phyloP scores from a whole-genome alignment of 1,140 invertebrate species.

The Popillia japonica region DNA sequence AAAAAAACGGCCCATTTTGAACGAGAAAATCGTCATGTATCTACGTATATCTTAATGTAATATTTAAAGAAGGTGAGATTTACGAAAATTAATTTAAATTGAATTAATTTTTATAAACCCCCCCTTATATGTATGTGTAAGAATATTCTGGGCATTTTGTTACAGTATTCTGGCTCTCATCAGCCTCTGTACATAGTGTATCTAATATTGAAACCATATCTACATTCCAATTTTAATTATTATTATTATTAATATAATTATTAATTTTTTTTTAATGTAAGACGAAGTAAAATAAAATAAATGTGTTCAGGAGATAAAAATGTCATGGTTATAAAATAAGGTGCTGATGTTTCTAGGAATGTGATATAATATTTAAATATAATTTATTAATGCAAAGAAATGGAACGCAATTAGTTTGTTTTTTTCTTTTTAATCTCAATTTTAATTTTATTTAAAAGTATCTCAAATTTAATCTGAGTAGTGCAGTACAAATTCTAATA shows the following conservation, averaged over 20 bases:
- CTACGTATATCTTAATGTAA: too few relatives aligned
- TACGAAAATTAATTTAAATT: too few relatives aligned
- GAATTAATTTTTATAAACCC: too few relatives aligned
- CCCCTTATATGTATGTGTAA: too few relatives aligned
- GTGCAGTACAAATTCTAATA: slow-evolving; percentile 16
- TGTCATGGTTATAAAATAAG: slow-evolving; percentile 51
- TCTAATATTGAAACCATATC: slow-evolving; percentile 43
- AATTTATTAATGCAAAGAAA: slow-evolving; percentile 9
- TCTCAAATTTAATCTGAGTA: not conserved
- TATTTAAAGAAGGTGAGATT: too few relatives aligned
- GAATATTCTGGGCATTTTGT: slow-evolving; percentile 55
- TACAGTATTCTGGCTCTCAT: slow-evolving; percentile 46
- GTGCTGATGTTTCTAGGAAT: slow-evolving; percentile 49
- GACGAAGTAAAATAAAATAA: slow-evolving; percentile 12
- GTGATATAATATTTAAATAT: slow-evolving; percentile 35
- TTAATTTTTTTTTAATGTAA: too few relatives aligned
- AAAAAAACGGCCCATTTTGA: too few relatives aligned
- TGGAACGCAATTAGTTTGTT: not conserved
- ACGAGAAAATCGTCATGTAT: too few relatives aligned
- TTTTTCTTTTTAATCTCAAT: not conserved
- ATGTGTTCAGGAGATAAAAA: slow-evolving; percentile 40
- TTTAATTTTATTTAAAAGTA: not conserved
- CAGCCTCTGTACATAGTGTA: slow-evolving; percentile 36
- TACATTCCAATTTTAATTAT: slow-evolving; percentile 44
- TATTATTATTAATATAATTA: too few relatives aligned